Base-by-base conservation (phyloP, 2,113 vertebrate genomes). In the Sturnira hondurensis region DNA sequence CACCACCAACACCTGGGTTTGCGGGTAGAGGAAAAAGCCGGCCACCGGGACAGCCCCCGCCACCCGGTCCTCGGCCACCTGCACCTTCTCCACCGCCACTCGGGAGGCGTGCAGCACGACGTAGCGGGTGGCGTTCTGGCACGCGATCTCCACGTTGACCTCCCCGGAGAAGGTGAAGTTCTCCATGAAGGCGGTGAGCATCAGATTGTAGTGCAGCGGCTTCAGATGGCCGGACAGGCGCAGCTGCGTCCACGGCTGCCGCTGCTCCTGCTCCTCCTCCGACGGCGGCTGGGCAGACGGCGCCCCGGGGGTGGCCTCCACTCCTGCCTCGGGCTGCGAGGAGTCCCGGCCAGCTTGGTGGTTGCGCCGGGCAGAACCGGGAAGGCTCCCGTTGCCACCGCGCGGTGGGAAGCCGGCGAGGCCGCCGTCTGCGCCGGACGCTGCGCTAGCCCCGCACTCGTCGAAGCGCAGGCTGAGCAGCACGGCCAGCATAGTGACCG, bases 81-180 rank as follows among this genome's bases (percentile, higher is more conserved):
- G 98, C 92, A 99, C 99, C 33, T 97, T 98, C 93, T 99, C 98
- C 97, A 99, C 98, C 90, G 99, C 98, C 74, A 99, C 97, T 52
- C 99, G 98, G 97, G 99, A 99, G 3, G 99, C 97, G 97, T 99
- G 99, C 94, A 99, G 98, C 92, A 99, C 99, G 89, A 99, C 99
- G 98, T 99, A 99, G 68, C 99, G 98, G 86, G 99, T 99, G 98
- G 99, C 98, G 97, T 99, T 99, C 80, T 98, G 91, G 96, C 99
- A 99, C 97, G 99, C 99, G 86, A 99, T 97, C 98, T 99, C 99
- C 76, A 99, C 98, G 98, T 99, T 99, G 97, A 99, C 98, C 96
- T 99, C 99, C 12, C 99, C 99, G 4, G 99, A 98, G 98, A 99
- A 99, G 98, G 99, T 99, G 98, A 99, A 99, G 99, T 99, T 99